Conservation (phyloP, 2,888 invertebrate genomes). For the Monopis laevigella region DNA sequence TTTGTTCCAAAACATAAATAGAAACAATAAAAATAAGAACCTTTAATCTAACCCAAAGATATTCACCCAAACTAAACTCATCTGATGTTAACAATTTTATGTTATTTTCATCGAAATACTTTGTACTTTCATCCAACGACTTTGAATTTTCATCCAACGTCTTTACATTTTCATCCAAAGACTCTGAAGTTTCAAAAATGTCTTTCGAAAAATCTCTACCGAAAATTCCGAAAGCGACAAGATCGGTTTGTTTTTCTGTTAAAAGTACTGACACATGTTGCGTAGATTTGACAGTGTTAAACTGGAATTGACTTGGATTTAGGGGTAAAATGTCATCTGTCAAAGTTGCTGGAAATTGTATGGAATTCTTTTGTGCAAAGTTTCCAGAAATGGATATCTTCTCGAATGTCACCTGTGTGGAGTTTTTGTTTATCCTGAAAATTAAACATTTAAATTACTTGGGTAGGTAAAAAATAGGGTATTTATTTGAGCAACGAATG, state of each 20-base stretch:
- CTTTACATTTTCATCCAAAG: background rate
- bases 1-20: conserved; percentile 55
- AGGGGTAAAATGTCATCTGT: conserved; percentile 21
- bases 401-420: conserved; percentile 27
- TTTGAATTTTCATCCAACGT: background rate
- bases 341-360: conserved; percentile 30
- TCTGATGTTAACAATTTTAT: too few species aligned
- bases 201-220: conserved; percentile 36
- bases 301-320: conserved; percentile 25
- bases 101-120: background rate
- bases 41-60: conserved; percentile 49
- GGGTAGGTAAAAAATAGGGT: too few species aligned
- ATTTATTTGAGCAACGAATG: too few species aligned
- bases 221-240: conserved; percentile 37
- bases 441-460: too few species aligned
- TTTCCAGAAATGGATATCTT: conserved; percentile 33
- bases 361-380: conserved; percentile 27
- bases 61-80: conserved; percentile 44
- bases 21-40: conserved; percentile 44
- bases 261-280: conserved; percentile 28
- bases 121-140: background rate
- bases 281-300: conserved; percentile 22
- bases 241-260: conserved; percentile 22
- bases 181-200: background rate
- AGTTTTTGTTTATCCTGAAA: conserved; percentile 1